Conservation (phyloP, 2,797 vertebrate species). For the Pogoniulus pusillus region DNA sequence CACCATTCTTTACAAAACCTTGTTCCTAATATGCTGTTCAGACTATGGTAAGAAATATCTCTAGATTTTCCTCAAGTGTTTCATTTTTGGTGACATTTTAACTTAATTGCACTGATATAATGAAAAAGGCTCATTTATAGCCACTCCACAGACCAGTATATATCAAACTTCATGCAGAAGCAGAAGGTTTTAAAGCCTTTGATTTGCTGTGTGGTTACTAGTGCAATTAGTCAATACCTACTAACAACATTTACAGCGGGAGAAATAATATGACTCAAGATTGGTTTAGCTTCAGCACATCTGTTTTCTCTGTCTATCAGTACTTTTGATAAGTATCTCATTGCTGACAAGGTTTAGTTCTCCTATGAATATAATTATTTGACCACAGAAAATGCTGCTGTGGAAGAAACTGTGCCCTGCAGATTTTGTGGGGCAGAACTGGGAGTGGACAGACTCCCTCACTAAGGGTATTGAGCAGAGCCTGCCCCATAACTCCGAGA, state of each 20-base stretch:
- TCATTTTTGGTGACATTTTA: constrained; percentile 29
- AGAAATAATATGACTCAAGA: constrained; percentile 28
- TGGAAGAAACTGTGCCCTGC: not conserved
- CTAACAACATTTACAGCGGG: constrained; percentile 44
- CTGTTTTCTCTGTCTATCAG: constrained; percentile 1
- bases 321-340: not conserved
- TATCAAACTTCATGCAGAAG: not conserved
- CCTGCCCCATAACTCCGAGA: not conserved
- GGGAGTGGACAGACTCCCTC: not conserved
- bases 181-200: constrained; percentile 30
- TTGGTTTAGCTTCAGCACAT: constrained; percentile 21
- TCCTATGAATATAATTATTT: not conserved
- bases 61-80: not conserved
- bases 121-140: not conserved
- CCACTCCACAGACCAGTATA: not conserved
- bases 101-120: constrained; percentile 15
- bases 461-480: not conserved
- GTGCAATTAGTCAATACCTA: constrained; percentile 51
- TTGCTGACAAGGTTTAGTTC: not conserved
- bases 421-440: not conserved
- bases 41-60: not conserved
- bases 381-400: not conserved
- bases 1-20: not conserved
- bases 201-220: not conserved
- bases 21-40: not conserved